Conservation (phyloP, 2,888 invertebrate species). For the Temnothorax unifasciatus region DNA sequence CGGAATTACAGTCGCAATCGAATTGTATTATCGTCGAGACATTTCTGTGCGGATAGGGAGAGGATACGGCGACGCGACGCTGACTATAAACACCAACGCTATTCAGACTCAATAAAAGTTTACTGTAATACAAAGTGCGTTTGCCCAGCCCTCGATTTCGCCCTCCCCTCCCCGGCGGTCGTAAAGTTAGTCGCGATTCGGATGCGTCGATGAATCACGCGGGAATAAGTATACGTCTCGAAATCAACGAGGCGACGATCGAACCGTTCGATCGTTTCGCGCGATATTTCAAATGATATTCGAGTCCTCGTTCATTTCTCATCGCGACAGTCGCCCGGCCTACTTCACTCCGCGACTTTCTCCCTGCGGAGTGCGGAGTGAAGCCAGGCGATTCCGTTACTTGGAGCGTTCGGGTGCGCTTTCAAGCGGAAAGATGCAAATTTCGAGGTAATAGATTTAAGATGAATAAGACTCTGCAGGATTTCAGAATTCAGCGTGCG, state of each 20-base stretch:
- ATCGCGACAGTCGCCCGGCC: too few relatives aligned
- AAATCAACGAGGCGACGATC: not conserved
- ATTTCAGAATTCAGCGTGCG: not conserved
- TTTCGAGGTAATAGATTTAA: too few relatives aligned
- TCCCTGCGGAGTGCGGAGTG: not conserved
- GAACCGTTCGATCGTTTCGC: not conserved
- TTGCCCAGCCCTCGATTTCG: not conserved
- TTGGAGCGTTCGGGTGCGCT: not conserved
- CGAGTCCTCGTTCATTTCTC: too few relatives aligned
- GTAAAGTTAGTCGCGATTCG: not conserved
- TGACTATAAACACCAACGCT: slow-evolving; percentile 22
- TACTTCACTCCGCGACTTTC: too few relatives aligned
- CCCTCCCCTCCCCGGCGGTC: not conserved
- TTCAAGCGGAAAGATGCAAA: too few relatives aligned
- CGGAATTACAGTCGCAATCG: not conserved
- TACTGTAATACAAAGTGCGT: slow-evolving; percentile 41
- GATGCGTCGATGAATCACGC: not conserved
- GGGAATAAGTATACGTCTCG: too few relatives aligned
- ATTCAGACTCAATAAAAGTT: slow-evolving; percentile 45
- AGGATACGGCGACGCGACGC: not conserved
- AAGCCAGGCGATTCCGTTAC: not conserved
- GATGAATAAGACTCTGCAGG: not conserved
- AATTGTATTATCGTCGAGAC: slow-evolving; percentile 6
- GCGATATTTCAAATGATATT: too few relatives aligned
- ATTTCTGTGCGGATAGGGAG: slow-evolving; percentile 14